These are phyloP conservation scores for Schizopygopsis pylzovi DNA, from an alignment of 2,797 vertebrate genomes.

Conservation along the genomic window DNA sequence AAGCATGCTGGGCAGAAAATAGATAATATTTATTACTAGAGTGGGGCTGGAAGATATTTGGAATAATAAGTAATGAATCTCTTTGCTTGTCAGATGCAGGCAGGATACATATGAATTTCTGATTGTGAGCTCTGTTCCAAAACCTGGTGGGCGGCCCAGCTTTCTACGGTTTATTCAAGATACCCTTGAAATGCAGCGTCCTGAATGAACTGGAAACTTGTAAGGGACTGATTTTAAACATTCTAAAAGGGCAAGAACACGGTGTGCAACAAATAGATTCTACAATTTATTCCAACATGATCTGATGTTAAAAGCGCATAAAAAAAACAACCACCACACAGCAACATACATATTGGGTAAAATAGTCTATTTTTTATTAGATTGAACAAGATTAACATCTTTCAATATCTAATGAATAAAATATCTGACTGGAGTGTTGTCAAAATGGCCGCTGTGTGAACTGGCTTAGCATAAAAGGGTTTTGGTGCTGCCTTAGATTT, in stretches of 20 bases:
- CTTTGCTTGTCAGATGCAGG: conserved; percentile 8
- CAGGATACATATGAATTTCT: background rate
- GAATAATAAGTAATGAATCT: conserved; percentile 20
- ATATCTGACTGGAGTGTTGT: background rate
- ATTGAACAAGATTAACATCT: background rate
- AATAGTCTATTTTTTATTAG: background rate
- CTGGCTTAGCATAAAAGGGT: background rate
- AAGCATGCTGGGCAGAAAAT: conserved; percentile 19
- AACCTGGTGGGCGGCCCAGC: background rate
- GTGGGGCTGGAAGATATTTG: background rate
- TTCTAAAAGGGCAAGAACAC: background rate
- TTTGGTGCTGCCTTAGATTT: background rate
- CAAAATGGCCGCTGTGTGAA: background rate
- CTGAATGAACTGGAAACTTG: background rate
- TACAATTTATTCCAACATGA: background rate
- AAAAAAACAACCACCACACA: too few species aligned
- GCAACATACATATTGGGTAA: background rate
- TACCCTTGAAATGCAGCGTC: background rate
- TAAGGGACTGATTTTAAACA: background rate
- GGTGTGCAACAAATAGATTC: background rate
- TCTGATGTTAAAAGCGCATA: background rate
- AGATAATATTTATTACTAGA: conserved; percentile 37
- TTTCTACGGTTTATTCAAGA: background rate
- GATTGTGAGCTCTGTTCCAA: background rate
- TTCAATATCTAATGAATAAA: background rate